Evolutionary conservation across 35 echinoderm and acorn worm genomes (phyloP), one percentile per base, ranked within the genome.

Genomic region (Heliocidaris tuberculata): DNA sequence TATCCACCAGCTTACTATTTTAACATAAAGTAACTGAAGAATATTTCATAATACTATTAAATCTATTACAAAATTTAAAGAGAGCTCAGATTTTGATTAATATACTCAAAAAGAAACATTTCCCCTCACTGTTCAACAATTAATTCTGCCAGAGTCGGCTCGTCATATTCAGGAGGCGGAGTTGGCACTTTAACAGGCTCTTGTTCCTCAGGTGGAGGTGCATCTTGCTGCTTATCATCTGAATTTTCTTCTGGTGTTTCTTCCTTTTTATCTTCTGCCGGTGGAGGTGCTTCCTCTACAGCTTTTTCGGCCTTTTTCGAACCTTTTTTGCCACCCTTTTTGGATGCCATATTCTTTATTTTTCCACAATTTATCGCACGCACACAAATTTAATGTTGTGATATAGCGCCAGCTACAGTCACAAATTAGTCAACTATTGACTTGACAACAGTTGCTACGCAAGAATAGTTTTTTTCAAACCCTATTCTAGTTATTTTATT

Each of bases 131-230:
- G 90, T 96, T 99, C 98, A 32, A 99, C 98, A 49, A 99, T 99
- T 85, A 99, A 96, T 60, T 99, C 94, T 60, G 97, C 96, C 17
- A 99, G 94, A 48, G 98, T 96, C 48, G 98, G 98, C 93, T 99
- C 98, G 94, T 99, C 98, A 48, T 95, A 95, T 47, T 97, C 98
- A 85, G 98, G 98, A 2, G 96, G 92, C 2, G 98, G 98, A 42
- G 98, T 97, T 47, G 98, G 98, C 85, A 97, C 95, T 93, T 96
- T 99, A 12, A 95, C 95, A 24, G 97, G 98, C 90, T 99, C 98
- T 50, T 94, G 85, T 60, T 97, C 97, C 92, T 96, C 94, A 32
- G 95, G 30, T 88, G 95, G 31, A 30, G 93, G 32, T 86, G 96
- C 97, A 32, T 99, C 97, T 9, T 49, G 65, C 47, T 15, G 32